These are phyloP conservation scores for Drosophila littoralis DNA, from an alignment of 1,140 invertebrate species.

Conservation along the genomic window DNA sequence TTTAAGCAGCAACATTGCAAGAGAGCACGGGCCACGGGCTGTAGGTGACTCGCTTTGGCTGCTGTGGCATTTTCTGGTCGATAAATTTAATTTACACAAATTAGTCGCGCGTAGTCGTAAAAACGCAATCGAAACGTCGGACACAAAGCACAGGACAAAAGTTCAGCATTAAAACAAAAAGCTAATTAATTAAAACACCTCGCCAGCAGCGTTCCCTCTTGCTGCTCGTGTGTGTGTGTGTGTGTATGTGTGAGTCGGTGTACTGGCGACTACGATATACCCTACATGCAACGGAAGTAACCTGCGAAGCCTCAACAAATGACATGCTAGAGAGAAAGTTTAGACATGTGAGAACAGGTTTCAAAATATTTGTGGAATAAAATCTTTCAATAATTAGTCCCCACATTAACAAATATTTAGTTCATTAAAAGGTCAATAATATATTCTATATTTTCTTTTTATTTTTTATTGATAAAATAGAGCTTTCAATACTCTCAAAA, in stretches of 20 bases:
- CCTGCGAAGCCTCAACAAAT: too few relatives aligned
- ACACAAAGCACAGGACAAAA: conserved; percentile 50
- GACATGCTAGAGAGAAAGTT: too few relatives aligned
- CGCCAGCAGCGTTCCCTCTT: conserved; percentile 23
- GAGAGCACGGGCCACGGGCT: conserved; percentile 8
- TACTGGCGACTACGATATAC: conserved; percentile 12
- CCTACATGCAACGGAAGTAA: neutral
- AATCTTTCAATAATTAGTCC: too few relatives aligned
- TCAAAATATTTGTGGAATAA: too few relatives aligned
- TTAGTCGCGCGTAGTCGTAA: conserved; percentile 80
- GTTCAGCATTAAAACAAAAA: conserved; percentile 78
- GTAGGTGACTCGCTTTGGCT: conserved; percentile 46
- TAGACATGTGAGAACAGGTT: too few relatives aligned
- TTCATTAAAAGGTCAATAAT: too few relatives aligned
- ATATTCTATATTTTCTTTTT: neutral
- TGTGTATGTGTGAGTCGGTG: neutral
- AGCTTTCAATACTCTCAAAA: neutral
- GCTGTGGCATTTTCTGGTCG: conserved; percentile 78
- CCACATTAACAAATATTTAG: too few relatives aligned
- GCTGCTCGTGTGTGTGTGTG: neutral
- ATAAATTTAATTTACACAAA: conserved; percentile 83
- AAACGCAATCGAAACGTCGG: conserved; percentile 67
- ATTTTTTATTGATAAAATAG: neutral
- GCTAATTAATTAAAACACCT: conserved; percentile 83
- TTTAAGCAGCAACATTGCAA: conserved; percentile 55